phyloP scores from a whole-genome alignment of 2,113 vertebrate species.

The Cynopterus brachyotis region DNA sequence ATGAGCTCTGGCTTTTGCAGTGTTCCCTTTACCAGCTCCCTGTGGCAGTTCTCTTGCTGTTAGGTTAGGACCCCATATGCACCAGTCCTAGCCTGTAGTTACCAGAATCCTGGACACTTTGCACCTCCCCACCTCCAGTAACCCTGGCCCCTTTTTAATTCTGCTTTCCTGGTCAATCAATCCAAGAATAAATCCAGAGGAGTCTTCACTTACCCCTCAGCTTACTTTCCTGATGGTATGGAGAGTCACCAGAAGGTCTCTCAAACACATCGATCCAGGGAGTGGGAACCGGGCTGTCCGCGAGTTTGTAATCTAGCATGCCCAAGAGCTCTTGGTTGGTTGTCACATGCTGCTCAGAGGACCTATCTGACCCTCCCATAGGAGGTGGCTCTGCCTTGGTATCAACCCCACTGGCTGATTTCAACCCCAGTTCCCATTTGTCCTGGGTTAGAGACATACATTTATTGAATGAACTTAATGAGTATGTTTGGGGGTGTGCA shows the following conservation, averaged over 20 bases:
- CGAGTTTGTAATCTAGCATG: neutral
- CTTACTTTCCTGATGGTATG: neutral
- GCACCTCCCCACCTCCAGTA: neutral
- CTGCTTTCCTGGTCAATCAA: neutral
- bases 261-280: neutral
- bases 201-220: neutral
- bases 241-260: neutral
- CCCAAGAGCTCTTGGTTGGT: neutral
- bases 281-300: neutral
- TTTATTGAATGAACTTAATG: neutral
- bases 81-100: neutral
- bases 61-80: neutral
- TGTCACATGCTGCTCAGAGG: neutral
- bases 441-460: neutral
- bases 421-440: neutral
- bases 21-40: neutral
- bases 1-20: neutral
- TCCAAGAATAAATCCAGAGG: neutral
- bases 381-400: neutral
- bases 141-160: neutral
- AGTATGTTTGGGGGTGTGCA: accelerated
- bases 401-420: neutral
- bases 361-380: neutral
- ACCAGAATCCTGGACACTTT: neutral
- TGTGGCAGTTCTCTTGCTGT: neutral